Evolutionary conservation across 2,797 vertebrate species (phyloP), one percentile per base, ranked within the genome.

Genomic region (Channa striata): DNA sequence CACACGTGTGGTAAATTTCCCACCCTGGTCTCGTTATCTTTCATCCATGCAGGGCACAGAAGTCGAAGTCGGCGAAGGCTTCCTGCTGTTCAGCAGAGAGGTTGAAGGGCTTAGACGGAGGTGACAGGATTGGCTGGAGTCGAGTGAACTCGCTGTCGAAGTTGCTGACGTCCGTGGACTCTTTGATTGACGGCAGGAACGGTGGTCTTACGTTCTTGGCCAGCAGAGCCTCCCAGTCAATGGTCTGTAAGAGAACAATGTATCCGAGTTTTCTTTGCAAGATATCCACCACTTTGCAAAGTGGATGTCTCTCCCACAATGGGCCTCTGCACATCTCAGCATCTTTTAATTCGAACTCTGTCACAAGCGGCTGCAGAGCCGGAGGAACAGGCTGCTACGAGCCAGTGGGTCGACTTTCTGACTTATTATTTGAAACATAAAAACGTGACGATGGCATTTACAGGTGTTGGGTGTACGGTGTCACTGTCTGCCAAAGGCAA

Each of bases 91-190:
- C 88, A 0, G 82, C 68, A 0, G 94, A 95, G 60, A 97, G 93
- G 50, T 82, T 17, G 59, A 85, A 86, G 46, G 84, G 91, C 19
- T 93, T 92, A 43, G 91, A 89, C 0, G 95, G 95, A 0, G 96
- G 96, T 0, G 97, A 96, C 74, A 98, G 84, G 60, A 95, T 44
- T 0, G 97, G 96, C 67, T 93, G 93, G 53, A 97, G 93, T 0
- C 92, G 93, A 0, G 97, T 98, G 91, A 98, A 98, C 87, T 96
- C 96, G 42, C 94, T 94, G 85, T 97, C 97, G 0, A 98, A 98
- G 91, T 97, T 96, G 74, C 95, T 93, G 64, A 96, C 90, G 30
- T 98, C 97, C 0, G 85, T 78, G 0, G 91, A 91, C 54, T 93
- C 93, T 17, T 84, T 93, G 71, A 98, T 81, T 0, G 86, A 83